Percentiles rank a stretch among this genome's conserved stretches.
Evolutionary conservation across 2,888 invertebrate species (phyloP).

Genomic region (Tineola bisselliella): DNA sequence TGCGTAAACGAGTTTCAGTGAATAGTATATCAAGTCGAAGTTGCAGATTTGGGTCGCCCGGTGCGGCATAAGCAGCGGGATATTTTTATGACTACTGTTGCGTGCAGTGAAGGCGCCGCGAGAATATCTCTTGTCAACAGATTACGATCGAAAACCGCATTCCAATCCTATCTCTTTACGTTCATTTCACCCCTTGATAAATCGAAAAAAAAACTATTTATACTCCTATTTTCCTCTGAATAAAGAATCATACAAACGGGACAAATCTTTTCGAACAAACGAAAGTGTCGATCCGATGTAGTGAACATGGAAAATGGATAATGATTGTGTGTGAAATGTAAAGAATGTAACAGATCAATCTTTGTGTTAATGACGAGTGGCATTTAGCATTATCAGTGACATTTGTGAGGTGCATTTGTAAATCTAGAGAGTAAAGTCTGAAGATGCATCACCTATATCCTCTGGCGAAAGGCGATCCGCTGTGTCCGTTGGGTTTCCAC

Average conservation of each 20-base stretch:
- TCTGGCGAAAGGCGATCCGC: slow-evolving; percentile 84
- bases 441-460: slow-evolving; percentile 80
- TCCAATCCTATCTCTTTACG: slow-evolving; percentile 27
- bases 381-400: slow-evolving; percentile 35
- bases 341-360: background rate
- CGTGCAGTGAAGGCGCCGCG: slow-evolving; percentile 52
- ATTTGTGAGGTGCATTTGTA: slow-evolving; percentile 56
- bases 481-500: slow-evolving; percentile 93
- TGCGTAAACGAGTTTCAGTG: background rate
- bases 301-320: background rate
- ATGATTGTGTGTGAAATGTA: background rate
- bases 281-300: slow-evolving; percentile 3
- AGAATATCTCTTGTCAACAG: slow-evolving; percentile 32
- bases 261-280: background rate
- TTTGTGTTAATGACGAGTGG: slow-evolving; percentile 22
- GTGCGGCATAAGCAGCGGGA: slow-evolving; percentile 59
- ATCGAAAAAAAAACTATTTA: background rate
- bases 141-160: slow-evolving; percentile 54
- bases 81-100: slow-evolving; percentile 63
- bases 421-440: slow-evolving; percentile 26
- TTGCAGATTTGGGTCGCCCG: slow-evolving; percentile 64
- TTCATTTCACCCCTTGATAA: background rate
- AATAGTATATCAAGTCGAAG: slow-evolving; percentile 31
- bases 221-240: background rate
- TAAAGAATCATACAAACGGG: background rate